A percentile compares a stretch with the other conserved stretches of the same genome.
Conservation (phyloP, 2,797 vertebrate species). For the Chloroceryle inda region DNA sequence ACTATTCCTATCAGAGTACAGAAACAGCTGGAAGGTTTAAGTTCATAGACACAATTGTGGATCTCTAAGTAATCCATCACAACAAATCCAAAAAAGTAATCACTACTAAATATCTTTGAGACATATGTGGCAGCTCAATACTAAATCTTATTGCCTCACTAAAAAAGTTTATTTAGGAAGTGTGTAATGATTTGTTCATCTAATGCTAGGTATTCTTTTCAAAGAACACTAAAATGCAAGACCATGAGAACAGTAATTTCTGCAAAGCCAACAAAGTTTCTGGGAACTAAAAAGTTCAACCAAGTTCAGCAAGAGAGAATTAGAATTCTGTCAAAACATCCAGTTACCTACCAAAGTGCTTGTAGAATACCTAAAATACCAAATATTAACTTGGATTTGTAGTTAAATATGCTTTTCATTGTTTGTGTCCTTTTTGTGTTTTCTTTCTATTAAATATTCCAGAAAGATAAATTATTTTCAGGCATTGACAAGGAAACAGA, state of each 20-base stretch:
- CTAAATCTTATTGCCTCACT: background rate
- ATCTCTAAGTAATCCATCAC: background rate
- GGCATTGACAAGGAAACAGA: background rate
- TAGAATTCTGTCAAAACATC: background rate
- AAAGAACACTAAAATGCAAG: background rate
- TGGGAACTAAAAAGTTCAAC: background rate
- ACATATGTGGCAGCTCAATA: background rate
- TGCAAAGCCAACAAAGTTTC: background rate
- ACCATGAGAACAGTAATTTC: background rate
- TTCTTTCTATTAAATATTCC: slow-evolving; percentile 15
- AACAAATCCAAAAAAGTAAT: background rate
- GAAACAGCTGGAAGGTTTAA: background rate
- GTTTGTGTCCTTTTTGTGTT: background rate
- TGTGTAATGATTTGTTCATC: background rate
- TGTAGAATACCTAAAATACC: background rate
- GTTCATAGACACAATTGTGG: background rate
- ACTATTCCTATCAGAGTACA: background rate
- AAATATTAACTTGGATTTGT: slow-evolving; percentile 1
- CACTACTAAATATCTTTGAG: background rate
- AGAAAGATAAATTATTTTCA: background rate
- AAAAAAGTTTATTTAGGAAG: background rate
- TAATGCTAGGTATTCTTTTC: background rate
- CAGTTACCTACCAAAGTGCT: background rate
- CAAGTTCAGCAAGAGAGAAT: background rate
- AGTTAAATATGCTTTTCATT: background rate